These are phyloP conservation scores for Protomyctophum bolini DNA, from an alignment of 2,113 vertebrate species.

Conservation along the genomic window DNA sequence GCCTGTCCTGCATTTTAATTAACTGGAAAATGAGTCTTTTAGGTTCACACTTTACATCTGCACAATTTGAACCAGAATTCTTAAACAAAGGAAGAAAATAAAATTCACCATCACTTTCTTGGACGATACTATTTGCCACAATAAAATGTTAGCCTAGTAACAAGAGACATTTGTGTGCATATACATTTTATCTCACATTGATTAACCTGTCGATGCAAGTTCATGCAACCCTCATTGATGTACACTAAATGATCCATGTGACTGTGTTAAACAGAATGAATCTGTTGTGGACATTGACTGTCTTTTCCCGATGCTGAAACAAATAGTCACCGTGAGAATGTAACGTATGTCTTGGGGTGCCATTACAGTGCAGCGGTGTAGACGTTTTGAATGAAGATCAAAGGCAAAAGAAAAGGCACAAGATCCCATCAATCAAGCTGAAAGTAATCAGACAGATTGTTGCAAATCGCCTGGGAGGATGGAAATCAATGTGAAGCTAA, in stretches of 20 bases:
- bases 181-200: conserved; percentile 31
- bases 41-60: conserved; percentile 16
- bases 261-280: conserved; percentile 17
- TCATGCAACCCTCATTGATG: conserved; percentile 10
- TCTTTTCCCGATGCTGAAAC: conserved; percentile 8
- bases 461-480: conserved; percentile 66
- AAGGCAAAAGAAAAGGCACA: conserved; percentile 34
- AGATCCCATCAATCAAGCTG: conserved; percentile 63
- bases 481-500: conserved; percentile 69
- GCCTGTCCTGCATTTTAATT: conserved; percentile 65
- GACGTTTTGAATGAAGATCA: conserved; percentile 11
- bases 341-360: neutral
- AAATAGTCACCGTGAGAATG: neutral
- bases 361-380: conserved; percentile 3
- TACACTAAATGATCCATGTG: neutral
- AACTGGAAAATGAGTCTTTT: conserved; percentile 50
- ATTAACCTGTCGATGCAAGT: conserved; percentile 38
- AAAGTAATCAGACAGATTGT: conserved; percentile 68
- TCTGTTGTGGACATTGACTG: neutral
- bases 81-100: conserved; percentile 1
- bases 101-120: conserved; percentile 33
- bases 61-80: no score
- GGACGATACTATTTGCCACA: conserved; percentile 33
- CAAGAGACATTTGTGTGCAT: conserved; percentile 33
- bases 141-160: conserved; percentile 24